Conservation (phyloP, 2,113 vertebrate genomes). For the Hemicordylus capensis region DNA sequence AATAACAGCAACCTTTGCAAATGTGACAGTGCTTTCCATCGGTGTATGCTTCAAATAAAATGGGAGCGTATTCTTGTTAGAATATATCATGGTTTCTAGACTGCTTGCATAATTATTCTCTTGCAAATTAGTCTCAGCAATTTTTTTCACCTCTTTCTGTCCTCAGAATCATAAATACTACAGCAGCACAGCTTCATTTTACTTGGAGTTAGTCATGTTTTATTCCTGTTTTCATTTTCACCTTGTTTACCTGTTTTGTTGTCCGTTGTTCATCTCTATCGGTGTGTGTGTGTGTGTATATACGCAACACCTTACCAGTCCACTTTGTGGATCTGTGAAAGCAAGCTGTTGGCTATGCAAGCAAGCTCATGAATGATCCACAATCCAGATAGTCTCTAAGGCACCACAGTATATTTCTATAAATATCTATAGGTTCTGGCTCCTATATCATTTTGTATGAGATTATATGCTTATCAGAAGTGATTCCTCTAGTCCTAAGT, state of each 20-base stretch:
- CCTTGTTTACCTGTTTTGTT: neutral
- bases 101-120: neutral
- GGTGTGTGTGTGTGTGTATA: neutral
- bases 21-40: neutral
- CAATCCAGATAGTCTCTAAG: neutral
- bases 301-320: neutral
- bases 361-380: neutral
- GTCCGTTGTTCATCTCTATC: neutral
- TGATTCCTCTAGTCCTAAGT: neutral
- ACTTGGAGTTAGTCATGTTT: neutral
- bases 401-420: neutral
- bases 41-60: neutral
- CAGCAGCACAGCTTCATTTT: neutral
- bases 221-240: neutral
- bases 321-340: neutral
- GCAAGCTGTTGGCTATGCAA: neutral
- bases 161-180: neutral
- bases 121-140: neutral
- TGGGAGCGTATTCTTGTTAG: neutral
- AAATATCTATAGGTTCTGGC: neutral
- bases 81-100: neutral
- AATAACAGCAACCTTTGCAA: neutral
- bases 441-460: neutral
- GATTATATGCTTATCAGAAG: neutral
- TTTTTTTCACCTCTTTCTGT: neutral